A percentile compares a stretch with the other conserved stretches of the same genome.
phyloP scores from a whole-genome alignment of 2,113 vertebrate genomes.

The Menura novaehollandiae region DNA sequence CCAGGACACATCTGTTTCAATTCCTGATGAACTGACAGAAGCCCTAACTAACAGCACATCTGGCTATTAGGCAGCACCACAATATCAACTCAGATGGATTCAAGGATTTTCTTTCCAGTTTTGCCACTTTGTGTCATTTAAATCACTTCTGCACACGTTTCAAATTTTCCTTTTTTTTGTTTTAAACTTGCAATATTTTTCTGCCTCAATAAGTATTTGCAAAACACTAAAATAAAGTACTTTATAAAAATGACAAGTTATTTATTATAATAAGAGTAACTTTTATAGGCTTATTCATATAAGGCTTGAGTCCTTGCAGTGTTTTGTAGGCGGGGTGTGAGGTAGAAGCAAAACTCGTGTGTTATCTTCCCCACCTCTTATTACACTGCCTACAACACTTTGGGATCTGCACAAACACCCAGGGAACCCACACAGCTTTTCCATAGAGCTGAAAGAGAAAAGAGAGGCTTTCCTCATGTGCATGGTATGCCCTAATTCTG shows the following conservation, averaged over 20 bases:
- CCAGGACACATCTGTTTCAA: neutral
- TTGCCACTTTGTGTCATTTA: neutral
- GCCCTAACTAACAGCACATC: neutral
- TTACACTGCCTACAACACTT: neutral
- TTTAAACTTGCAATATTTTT: neutral
- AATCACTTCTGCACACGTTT: neutral
- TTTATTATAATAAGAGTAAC: neutral
- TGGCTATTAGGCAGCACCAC: neutral
- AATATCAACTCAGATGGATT: neutral
- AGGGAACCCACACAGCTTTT: neutral
- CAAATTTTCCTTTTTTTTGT: neutral
- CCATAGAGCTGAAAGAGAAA: neutral
- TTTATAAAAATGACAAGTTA: neutral
- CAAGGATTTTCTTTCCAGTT: neutral
- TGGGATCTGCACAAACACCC: neutral
- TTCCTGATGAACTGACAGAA: neutral
- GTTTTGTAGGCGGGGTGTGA: neutral
- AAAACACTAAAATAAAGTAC: neutral
- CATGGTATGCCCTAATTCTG: constrained; percentile 2
- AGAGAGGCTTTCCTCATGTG: neutral
- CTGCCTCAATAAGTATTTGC: neutral
- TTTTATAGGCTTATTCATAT: neutral
- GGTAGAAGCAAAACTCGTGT: neutral
- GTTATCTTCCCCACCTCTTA: neutral
- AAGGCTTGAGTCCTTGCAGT: neutral